These are phyloP conservation scores for Allobates femoralis DNA, from an alignment of 2,797 vertebrate species.

Conservation along the genomic window DNA sequence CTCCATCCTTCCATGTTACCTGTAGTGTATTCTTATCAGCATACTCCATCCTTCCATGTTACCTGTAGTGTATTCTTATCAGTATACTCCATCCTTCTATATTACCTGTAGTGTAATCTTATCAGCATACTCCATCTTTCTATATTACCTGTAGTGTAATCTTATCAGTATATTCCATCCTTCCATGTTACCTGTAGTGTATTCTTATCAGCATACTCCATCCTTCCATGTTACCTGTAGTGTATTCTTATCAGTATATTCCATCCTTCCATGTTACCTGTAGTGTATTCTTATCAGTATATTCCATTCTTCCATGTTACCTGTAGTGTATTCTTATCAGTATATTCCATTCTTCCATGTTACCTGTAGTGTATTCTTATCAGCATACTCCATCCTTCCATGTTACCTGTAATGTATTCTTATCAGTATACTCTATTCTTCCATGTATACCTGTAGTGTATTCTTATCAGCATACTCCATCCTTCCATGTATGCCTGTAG, in stretches of 20 bases:
- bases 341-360: neutral
- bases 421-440: neutral
- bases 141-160: neutral
- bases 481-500: neutral
- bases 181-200: neutral
- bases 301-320: neutral
- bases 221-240: neutral
- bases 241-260: neutral
- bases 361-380: neutral
- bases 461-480: neutral
- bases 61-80: neutral
- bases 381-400: neutral
- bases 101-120: neutral
- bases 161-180: neutral
- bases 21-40: neutral
- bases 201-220: neutral
- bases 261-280: neutral
- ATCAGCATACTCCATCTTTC: neutral
- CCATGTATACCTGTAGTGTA: neutral
- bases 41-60: neutral
- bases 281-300: neutral
- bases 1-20: neutral
- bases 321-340: neutral
- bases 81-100: neutral
- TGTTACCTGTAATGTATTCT: neutral